These are phyloP conservation scores for Lycaena phlaeas DNA, from an alignment of 2,888 invertebrate species.

Conservation along the genomic window DNA sequence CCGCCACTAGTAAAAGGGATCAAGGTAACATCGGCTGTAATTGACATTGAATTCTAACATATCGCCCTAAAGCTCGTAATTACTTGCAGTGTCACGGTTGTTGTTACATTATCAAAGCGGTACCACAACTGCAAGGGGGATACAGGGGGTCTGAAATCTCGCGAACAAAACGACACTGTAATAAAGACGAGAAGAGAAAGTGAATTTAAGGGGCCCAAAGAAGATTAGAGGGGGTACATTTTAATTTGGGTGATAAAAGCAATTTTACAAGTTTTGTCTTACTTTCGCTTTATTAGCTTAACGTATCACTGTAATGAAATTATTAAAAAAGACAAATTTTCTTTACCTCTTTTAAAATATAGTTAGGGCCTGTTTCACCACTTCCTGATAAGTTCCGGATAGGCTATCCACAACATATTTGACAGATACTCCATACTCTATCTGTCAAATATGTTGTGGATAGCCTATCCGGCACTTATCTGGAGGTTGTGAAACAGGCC, in stretches of 20 bases:
- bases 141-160: constrained; percentile 72
- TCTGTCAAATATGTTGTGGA: too few species aligned
- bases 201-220: constrained; percentile 76
- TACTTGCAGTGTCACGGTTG: constrained; percentile 37
- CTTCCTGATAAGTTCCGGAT: too few species aligned
- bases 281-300: constrained; percentile 20
- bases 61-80: constrained; percentile 45
- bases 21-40: constrained; percentile 25
- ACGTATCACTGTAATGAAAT: constrained; percentile 65
- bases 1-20: constrained; percentile 14
- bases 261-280: constrained; percentile 28
- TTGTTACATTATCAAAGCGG: constrained; percentile 46
- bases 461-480: too few species aligned
- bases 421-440: too few species aligned
- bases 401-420: too few species aligned
- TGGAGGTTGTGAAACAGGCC: too few species aligned
- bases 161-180: constrained; percentile 72
- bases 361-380: too few species aligned
- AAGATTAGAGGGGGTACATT: constrained; percentile 65
- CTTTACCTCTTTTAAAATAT: too few species aligned
- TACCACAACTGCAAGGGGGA: constrained; percentile 49
- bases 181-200: constrained; percentile 77
- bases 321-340: too few species aligned
- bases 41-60: constrained; percentile 54
- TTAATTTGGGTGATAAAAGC: constrained; percentile 66